Evolutionary conservation across 2,888 invertebrate genomes (phyloP), one percentile per base, ranked within the genome.

Genomic region (Phortica okadai): DNA sequence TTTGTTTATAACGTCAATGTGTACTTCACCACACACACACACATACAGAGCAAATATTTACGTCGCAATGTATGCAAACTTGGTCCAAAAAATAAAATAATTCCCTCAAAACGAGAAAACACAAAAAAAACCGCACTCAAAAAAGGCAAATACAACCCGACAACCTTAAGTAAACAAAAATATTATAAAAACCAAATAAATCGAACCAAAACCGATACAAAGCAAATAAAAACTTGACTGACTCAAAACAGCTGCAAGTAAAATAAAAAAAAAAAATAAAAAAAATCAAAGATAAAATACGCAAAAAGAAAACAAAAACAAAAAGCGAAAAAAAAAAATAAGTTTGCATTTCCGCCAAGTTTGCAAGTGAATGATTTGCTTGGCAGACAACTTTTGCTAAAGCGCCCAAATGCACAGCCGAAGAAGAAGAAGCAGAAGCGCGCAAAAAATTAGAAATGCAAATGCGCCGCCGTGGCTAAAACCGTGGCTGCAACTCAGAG

Each of bases 381-480:
- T 33, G 25, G n/a, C 59, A 16, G 10, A 25, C n/a, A 59, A 25
- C 8, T 21, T 16, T 21, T 21, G 10, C 58, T 3, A 54, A 16
- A 25, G 75, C 70, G 21, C 42, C 59, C 69, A 64, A 67, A 44
- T 78, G 81, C 78, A 69, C 33, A 6, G 59, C 45, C 81, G 80
- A 78, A 80, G 7, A 2, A n/a, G 21, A 7, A 58, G 33, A 4
- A 5, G 33, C 33, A 33, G 33, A 7, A n/a, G 54, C 45, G 76
- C 75, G 69, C 75, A 74, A 33, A 87, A 66, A 86, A 86, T 86
- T 88, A 87, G 88, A 86, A 88, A 86, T 86, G 86, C 86, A 88
- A 86, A 86, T 86, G 83, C 78, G 75, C 25, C 59, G 41, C 6
- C 78, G 76, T 77, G n/a, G 79, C 79, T 79, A 77, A 81, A 54